Evolutionary conservation across 2,888 invertebrate genomes (phyloP).

Genomic region (Epiblema foenella): DNA sequence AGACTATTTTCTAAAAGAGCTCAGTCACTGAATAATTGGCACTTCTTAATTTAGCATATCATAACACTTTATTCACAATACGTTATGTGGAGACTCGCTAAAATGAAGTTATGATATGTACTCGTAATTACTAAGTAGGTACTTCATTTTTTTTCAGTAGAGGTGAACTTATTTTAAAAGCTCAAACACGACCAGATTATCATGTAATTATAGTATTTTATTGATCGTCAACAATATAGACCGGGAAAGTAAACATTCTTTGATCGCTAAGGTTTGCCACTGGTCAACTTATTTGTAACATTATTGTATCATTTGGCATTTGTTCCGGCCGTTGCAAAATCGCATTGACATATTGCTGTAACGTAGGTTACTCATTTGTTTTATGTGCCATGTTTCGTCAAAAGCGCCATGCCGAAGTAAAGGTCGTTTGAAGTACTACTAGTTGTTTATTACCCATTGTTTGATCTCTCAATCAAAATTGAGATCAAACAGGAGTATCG

Average conservation of each 20-base stretch:
- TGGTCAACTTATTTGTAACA: constrained; percentile 45
- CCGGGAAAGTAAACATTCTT: constrained; percentile 11
- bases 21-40: not conserved
- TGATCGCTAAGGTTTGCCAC: not conserved
- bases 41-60: not conserved
- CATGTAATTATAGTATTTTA: not conserved
- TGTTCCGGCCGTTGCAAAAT: constrained; percentile 65
- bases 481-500: constrained; percentile 8
- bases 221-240: not conserved
- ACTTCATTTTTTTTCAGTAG: no score
- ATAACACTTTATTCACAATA: not conserved
- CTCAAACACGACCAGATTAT: not conserved
- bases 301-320: constrained; percentile 66
- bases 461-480: constrained; percentile 28
- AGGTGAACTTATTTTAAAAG: not conserved
- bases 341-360: constrained; percentile 61
- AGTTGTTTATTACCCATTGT: constrained; percentile 18
- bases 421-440: constrained; percentile 10
- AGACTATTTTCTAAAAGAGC: not conserved
- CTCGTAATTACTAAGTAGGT: no score
- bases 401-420: constrained; percentile 23
- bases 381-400: constrained; percentile 42
- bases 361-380: constrained; percentile 56
- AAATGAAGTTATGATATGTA: not conserved
- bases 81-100: not conserved